Evolutionary conservation across 2,113 vertebrate species (phyloP), one percentile per base, ranked within the genome.

Genomic region (Urocynchramus pylzowi): DNA sequence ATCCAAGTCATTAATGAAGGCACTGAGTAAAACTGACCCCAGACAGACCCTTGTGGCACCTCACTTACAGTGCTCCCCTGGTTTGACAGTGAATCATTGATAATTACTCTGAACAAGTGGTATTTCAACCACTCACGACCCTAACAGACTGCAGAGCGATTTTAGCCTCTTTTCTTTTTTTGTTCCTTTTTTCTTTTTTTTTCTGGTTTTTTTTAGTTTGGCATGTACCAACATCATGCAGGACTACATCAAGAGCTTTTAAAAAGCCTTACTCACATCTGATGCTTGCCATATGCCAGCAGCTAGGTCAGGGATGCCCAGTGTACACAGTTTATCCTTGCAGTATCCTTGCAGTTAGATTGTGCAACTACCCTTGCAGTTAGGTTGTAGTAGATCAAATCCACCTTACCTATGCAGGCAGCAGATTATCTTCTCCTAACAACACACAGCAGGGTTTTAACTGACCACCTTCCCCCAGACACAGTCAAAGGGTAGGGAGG

Each of bases 21-120:
- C 81, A 93, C 22, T 91, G 89, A 91, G 61, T 76, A 93, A 96
- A 92, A 79, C 61, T 91, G 89, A 94, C 94, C 93, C 84, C 77
- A 53, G 74, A 47, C 44, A 92, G 74, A 95, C 81, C 81, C 42
- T 37, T 83, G 70, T 21, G n/a, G 61, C 84, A 94, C 87, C 89
- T 94, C 91, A 89, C 73, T 95, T 89, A 87, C 20, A 84, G 39
- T 5, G 2, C 57, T 78, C 17, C 63, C 69, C 77, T 45, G 8
- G 20, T 82, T 64, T 96, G 74, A 93, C 91, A 96, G 81, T 83
- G 89, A 89, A 94, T 94, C 89, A 94, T 57, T 79, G 91, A 64
- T 93, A 94, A 95, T 94, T 95, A 89, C 78, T 76, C 67, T 10
- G 16, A 90, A 93, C 67, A 87, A 96, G 89, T 53, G 69, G 60